These are phyloP conservation scores for Cryptoblepharus egeriae DNA, from an alignment of 2,797 vertebrate genomes.

Conservation along the genomic window DNA sequence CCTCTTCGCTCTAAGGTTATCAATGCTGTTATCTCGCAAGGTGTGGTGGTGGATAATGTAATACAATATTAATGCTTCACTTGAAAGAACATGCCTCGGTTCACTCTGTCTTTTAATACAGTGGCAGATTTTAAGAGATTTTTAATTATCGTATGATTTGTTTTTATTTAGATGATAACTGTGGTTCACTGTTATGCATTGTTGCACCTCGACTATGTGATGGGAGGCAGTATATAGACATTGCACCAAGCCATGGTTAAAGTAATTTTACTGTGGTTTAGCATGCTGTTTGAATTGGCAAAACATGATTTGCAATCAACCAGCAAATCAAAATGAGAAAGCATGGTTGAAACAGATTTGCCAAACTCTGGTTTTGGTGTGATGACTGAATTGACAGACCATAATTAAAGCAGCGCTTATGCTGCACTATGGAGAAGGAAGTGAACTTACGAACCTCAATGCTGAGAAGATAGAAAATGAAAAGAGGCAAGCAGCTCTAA, in stretches of 20 bases:
- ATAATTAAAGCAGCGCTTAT: background rate
- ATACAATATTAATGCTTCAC: background rate
- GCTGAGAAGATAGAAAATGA: background rate
- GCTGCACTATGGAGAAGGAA: background rate
- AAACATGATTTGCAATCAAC: background rate
- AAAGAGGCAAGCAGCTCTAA: background rate
- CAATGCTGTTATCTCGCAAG: background rate
- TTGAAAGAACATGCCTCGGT: background rate
- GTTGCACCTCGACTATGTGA: background rate
- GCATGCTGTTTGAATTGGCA: background rate
- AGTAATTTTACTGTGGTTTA: background rate
- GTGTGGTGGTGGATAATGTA: background rate
- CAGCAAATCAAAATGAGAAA: background rate
- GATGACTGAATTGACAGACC: background rate
- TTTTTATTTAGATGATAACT: no score
- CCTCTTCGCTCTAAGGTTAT: background rate
- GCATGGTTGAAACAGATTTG: background rate
- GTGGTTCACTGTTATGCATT: background rate
- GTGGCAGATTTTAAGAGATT: background rate
- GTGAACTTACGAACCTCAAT: background rate
- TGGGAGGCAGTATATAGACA: background rate
- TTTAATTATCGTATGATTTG: background rate
- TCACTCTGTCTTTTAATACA: background rate
- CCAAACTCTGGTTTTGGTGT: background rate
- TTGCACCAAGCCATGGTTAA: background rate